These are phyloP conservation scores for Melanaphis sacchari DNA, from an alignment of 1,140 invertebrate genomes.

Conservation along the genomic window DNA sequence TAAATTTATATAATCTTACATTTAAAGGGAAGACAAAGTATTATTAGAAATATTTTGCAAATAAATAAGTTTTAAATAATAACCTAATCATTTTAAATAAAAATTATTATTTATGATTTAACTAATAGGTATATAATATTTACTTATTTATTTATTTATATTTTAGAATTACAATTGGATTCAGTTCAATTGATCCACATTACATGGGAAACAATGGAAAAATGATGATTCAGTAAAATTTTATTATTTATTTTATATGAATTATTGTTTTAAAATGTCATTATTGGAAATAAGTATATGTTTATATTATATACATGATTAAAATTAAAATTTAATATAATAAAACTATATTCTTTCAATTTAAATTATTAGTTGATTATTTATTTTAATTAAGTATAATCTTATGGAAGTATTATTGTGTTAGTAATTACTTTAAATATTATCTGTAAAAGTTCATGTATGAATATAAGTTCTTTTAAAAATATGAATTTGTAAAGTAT, in stretches of 20 bases:
- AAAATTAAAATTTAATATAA: not conserved
- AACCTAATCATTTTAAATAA: not conserved
- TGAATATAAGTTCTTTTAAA: not conserved
- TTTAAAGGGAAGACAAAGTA: not conserved
- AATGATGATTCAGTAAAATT: not conserved
- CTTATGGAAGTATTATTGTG: not conserved
- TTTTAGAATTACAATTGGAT: conserved; percentile 39
- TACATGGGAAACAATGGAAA: conserved; percentile 34
- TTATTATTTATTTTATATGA: not conserved
- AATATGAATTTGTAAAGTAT: not conserved
- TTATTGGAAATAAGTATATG: not conserved
- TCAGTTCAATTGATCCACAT: not conserved
- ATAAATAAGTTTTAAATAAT: not conserved
- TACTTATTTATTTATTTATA: not conserved
- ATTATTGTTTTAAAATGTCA: not conserved
- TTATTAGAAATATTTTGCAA: not conserved
- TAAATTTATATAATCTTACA: not conserved
- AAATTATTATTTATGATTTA: not conserved
- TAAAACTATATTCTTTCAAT: conserved; percentile 2
- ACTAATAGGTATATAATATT: not conserved
- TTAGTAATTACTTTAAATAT: not conserved
- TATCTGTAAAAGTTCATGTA: not conserved
- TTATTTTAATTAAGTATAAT: not conserved
- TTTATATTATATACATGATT: not conserved
- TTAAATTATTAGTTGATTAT: not conserved